Base-by-base conservation (phyloP, 2,797 vertebrate species). In the Valencia hispanica region DNA sequence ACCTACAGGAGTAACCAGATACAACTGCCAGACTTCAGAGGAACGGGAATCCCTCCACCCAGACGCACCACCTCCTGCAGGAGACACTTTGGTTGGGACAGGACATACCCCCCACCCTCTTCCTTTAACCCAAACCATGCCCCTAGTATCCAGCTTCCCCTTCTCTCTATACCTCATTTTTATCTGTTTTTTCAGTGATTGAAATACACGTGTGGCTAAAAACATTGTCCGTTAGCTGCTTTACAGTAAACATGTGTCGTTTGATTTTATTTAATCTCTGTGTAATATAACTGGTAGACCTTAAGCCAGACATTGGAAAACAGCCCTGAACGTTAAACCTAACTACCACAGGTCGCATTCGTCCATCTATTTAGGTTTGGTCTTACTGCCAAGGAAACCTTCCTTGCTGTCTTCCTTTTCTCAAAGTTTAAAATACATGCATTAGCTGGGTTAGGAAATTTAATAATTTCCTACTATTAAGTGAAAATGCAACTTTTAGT, bases 1-100 rank as follows among this genome's bases (percentile, higher is more conserved):
- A 88, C 91, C 87, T 89, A 78, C 83, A 89, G 88, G 88, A 88
- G 93, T 86, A 94, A 93, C 93, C 89, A 92, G 91, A 94, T 85
- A 91, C 88, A 63, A 51, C 83, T 72, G 81, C 87, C 89, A 93
- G 92, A 94, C 93, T 92, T 94, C 91, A 94, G 86, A 90, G 88
- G 89, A 87, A 85, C 20, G 89, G 87, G 92, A 91, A 89, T 91
- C 90, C 92, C 89, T 87, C 75, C 79, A 57, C 41, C 75, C 86
- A 70, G 86, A 90, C 86, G 81, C 79, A 73, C 87, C 77, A 77
- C 80, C 88, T 90, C 83, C 75, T 75, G 74, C 57, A 87, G 92
- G 91, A 94, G 92, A 92, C 91, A 74, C 84, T 85, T 85, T 91
- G 90, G 87, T 91, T 91, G 84, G 85, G 82, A 75, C 83, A 79